A percentile compares a stretch with the other conserved stretches of the same genome.
Evolutionary conservation across 2,888 invertebrate species (phyloP).

Genomic region (Lithosia quadra): DNA sequence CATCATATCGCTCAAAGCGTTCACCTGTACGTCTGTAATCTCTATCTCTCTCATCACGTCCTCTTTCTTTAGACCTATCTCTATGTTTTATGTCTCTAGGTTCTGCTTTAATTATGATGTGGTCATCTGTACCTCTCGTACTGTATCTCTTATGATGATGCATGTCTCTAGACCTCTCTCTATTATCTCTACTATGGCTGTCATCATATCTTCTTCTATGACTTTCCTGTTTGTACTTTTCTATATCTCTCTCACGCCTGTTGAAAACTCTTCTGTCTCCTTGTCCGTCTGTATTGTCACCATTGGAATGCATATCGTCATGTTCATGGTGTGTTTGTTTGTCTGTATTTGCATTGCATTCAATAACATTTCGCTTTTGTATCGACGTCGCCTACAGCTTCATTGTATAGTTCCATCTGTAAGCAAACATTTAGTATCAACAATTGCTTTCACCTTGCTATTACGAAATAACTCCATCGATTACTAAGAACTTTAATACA

Average conservation of each 20-base stretch:
- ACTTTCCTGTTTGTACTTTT: not conserved
- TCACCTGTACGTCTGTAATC: constrained; percentile 8
- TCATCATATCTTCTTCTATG: not conserved
- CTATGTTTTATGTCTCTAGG: not conserved
- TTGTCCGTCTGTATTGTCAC: constrained; percentile 18
- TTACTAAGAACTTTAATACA: not conserved
- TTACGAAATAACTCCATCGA: not conserved
- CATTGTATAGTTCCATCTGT: constrained; percentile 57
- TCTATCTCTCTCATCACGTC: not conserved
- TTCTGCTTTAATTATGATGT: not conserved
- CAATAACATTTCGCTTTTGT: constrained; percentile 10
- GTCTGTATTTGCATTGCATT: constrained; percentile 3
- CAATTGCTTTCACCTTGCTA: not conserved
- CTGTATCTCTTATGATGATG: constrained; percentile 3
- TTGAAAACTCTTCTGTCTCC: constrained; percentile 8
- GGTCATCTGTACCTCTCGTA: not conserved
- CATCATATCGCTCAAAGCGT: not conserved
- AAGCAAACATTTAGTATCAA: constrained; percentile 4
- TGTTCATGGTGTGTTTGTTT: constrained; percentile 7
- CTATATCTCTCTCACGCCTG: constrained; percentile 1
- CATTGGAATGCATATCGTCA: constrained; percentile 9
- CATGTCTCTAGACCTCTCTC: constrained; percentile 7
- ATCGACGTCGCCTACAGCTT: constrained; percentile 23
- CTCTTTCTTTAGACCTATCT: constrained; percentile 6
- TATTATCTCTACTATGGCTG: not conserved